Conservation (phyloP, 2,888 invertebrate genomes). For the Rhyacophila evoluta region DNA sequence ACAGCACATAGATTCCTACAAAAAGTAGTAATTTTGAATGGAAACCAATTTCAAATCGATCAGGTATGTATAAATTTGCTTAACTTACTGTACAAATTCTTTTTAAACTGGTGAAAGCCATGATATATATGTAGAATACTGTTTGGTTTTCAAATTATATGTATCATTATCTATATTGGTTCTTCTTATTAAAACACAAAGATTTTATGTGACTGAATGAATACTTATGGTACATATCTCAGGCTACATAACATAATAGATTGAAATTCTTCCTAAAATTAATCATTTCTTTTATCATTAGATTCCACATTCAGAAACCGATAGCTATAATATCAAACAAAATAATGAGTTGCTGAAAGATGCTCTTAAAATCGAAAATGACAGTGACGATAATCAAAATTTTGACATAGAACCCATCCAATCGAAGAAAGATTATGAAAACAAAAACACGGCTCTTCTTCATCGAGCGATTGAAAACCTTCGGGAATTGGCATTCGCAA, state of each 20-base stretch:
- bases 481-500: background rate
- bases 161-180: no score
- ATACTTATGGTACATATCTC: no score
- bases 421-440: background rate
- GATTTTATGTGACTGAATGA: no score
- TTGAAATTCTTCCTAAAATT: no score
- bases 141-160: no score
- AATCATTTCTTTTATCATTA: no score
- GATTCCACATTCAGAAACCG: no score
- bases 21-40: background rate
- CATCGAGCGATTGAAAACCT: background rate
- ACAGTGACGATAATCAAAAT: background rate
- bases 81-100: no score
- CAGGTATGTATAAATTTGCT: background rate
- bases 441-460: background rate
- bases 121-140: no score
- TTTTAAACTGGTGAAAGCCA: no score
- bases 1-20: background rate
- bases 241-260: no score
- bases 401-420: background rate
- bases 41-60: background rate
- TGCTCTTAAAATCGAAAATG: background rate
- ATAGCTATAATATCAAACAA: background rate
- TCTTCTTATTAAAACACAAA: no score
- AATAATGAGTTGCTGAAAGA: background rate